Evolutionary conservation across 2,888 invertebrate species (phyloP).

Genomic region (Melangyna quadrimaculata): DNA sequence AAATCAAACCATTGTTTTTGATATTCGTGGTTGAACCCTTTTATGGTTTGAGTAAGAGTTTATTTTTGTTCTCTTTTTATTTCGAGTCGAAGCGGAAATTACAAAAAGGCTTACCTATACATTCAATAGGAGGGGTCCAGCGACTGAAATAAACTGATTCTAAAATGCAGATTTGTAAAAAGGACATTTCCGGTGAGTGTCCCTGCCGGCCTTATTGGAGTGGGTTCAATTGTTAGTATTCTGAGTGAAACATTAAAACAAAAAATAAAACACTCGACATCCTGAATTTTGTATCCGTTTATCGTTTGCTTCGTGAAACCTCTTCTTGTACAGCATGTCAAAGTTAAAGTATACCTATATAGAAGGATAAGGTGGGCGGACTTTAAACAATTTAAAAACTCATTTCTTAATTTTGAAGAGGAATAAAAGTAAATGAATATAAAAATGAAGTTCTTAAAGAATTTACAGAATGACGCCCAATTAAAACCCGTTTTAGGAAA

Average conservation of each 20-base stretch:
- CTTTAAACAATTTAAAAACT: not conserved
- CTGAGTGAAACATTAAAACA: conserved; percentile 9
- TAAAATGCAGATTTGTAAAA: conserved; percentile 70
- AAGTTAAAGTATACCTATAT: not conserved
- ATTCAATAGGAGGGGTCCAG: conserved; percentile 31
- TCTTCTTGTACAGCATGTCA: conserved; percentile 38
- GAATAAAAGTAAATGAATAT: not conserved
- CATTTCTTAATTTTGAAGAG: not conserved
- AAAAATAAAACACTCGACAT: conserved; percentile 26
- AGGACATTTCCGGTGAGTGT: conserved; percentile 72
- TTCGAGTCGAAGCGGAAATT: conserved; percentile 68
- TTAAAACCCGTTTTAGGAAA: not conserved
- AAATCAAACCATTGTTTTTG: conserved; percentile 67
- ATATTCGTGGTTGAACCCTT: conserved; percentile 62
- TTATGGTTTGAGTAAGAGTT: not conserved
- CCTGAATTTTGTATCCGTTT: conserved; percentile 57
- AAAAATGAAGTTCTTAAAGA: not conserved
- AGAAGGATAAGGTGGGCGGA: not conserved
- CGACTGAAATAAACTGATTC: conserved; percentile 61
- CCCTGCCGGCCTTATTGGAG: conserved; percentile 34
- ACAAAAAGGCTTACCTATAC: conserved; percentile 65
- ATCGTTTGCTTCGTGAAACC: conserved; percentile 33
- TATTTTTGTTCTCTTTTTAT: conserved; percentile 42
- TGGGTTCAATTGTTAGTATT: conserved; percentile 31
- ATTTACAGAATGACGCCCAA: not conserved